Evolutionary conservation across 2,888 invertebrate species (phyloP).

Genomic region (Pachycephus smyrnensis): DNA sequence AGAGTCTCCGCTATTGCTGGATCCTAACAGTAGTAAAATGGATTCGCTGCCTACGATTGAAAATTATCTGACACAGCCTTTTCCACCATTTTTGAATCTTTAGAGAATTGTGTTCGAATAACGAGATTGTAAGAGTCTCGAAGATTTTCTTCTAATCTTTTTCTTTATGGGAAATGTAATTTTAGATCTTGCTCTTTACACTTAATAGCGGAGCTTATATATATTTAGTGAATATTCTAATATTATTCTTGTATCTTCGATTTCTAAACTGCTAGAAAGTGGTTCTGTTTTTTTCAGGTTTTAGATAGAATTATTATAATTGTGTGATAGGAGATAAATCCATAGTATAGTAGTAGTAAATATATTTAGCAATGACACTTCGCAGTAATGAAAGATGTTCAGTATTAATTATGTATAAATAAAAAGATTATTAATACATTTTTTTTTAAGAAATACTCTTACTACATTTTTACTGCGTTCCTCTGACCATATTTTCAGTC

Average conservation of each 20-base stretch:
- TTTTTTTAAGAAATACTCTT: not conserved
- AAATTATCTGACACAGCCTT: constrained; percentile 44
- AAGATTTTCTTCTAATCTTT: not conserved
- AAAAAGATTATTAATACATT: not conserved
- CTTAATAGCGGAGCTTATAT: not conserved
- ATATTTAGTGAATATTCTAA: not conserved
- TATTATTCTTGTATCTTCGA: not conserved
- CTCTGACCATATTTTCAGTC: not conserved
- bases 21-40: constrained; percentile 39
- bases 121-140: not conserved
- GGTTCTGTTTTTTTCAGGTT: too few species aligned
- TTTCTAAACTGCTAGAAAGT: not conserved
- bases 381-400: not conserved
- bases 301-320: not conserved
- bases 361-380: not conserved
- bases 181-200: not conserved
- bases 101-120: constrained; percentile 20
- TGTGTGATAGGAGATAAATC: not conserved
- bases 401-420: not conserved
- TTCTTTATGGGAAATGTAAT: not conserved
- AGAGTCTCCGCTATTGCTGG: constrained; percentile 41
- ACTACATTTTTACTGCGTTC: not conserved
- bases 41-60: constrained; percentile 43
- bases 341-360: not conserved
- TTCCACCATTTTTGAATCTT: constrained; percentile 47